Percentiles rank a stretch among this genome's conserved stretches.
Evolutionary conservation across 2,113 vertebrate species (phyloP).

Genomic region (Montifringilla adamsi): DNA sequence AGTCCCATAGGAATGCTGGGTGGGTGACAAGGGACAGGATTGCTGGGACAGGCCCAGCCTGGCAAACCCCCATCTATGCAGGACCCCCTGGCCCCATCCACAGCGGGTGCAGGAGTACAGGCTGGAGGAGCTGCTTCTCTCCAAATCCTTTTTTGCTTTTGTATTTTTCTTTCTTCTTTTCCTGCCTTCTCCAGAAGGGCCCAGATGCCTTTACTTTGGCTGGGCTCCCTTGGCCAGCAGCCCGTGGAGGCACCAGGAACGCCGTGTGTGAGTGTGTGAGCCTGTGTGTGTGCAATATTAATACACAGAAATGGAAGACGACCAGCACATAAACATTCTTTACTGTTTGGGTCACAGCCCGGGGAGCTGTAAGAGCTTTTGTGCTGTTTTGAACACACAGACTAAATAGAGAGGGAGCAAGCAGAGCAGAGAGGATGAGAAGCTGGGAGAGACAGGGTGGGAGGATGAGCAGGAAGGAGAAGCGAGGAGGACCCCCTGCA

Average conservation of each 20-base stretch:
- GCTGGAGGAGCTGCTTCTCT: neutral
- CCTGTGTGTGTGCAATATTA: constrained; percentile 38
- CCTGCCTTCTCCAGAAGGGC: constrained; percentile 41
- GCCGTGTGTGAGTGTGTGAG: constrained; percentile 17
- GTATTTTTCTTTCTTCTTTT: constrained; percentile 16
- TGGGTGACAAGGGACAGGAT: neutral
- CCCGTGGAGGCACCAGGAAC: constrained; percentile 29
- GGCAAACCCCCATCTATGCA: accelerated
- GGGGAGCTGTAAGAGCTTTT: constrained; percentile 53
- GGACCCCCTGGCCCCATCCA: neutral
- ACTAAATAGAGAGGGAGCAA: neutral
- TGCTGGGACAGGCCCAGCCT: neutral
- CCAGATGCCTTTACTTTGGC: constrained; percentile 70
- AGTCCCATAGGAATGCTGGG: accelerated
- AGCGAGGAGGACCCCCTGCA: neutral
- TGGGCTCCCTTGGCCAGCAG: constrained; percentile 50
- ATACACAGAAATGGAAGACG: constrained; percentile 53
- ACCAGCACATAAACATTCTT: constrained; percentile 71
- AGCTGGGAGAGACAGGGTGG: neutral
- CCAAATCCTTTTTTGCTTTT: neutral
- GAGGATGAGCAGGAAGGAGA: neutral
- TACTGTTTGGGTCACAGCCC: constrained; percentile 68
- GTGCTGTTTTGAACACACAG: constrained; percentile 44
- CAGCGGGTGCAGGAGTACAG: neutral
- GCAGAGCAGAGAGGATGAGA: neutral